Conservation (phyloP, 2,888 invertebrate species). For the Cryptocephalus primarius region DNA sequence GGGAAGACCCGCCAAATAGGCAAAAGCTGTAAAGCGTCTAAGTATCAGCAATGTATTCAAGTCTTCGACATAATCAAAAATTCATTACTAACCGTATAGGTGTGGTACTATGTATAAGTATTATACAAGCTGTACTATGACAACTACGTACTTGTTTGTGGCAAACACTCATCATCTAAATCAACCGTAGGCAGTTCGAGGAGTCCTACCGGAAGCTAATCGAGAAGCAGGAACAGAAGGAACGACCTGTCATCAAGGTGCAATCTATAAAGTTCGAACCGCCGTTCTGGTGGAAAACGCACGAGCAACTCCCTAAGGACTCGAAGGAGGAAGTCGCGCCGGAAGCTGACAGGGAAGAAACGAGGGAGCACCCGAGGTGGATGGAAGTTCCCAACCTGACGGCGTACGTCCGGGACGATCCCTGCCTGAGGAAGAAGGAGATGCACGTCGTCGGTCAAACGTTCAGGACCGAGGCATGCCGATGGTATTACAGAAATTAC, state of each 20-base stretch:
- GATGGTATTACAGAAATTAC: slow-evolving; percentile 46
- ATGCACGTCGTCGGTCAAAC: slow-evolving; percentile 38
- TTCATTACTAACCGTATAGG: too few relatives aligned
- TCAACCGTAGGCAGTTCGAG: slow-evolving; percentile 11
- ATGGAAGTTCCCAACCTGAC: slow-evolving; percentile 41
- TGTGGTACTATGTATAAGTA: too few relatives aligned
- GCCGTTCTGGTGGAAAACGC: slow-evolving; percentile 28
- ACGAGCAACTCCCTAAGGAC: slow-evolving; percentile 1
- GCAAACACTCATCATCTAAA: too few relatives aligned
- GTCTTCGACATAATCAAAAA: too few relatives aligned
- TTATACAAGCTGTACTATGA: too few relatives aligned
- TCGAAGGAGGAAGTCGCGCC: background rate
- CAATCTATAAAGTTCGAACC: slow-evolving; percentile 19
- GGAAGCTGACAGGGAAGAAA: background rate
- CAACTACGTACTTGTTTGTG: too few relatives aligned
- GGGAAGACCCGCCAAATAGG: too few relatives aligned
- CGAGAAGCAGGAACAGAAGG: slow-evolving; percentile 15
- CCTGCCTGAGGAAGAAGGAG: slow-evolving; percentile 27
- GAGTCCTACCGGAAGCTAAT: slow-evolving; percentile 12
- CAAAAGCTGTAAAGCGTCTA: too few relatives aligned
- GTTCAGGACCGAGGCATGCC: slow-evolving; percentile 45
- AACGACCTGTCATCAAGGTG: slow-evolving; percentile 15
- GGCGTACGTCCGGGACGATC: slow-evolving; percentile 25
- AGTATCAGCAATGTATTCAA: too few relatives aligned
- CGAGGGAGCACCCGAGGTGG: slow-evolving; percentile 37